Evolutionary conservation across 2,888 invertebrate genomes (phyloP).

Genomic region (Sceliomorpha sp.): DNA sequence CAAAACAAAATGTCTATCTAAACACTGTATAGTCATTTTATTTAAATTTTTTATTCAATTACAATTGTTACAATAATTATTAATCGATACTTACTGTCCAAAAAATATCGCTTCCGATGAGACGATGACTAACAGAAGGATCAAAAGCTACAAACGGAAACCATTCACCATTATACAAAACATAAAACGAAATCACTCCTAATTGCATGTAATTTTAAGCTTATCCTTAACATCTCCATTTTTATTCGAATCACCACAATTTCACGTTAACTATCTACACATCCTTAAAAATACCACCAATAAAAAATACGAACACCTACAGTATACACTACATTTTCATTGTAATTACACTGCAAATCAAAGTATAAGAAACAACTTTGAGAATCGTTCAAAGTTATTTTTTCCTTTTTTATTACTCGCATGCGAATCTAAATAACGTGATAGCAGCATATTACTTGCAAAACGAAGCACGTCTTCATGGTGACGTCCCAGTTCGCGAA

Average conservation of each 20-base stretch:
- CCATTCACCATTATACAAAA: conserved; percentile 40
- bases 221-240: conserved; percentile 1
- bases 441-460: conserved; percentile 61
- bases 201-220: no score
- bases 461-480: conserved; percentile 58
- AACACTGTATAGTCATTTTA: no score
- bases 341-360: no score
- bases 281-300: no score
- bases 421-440: conserved; percentile 1
- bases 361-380: no score
- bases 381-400: no score
- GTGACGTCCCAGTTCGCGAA: conserved; percentile 50
- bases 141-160: conserved; percentile 60
- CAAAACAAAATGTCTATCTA: no score
- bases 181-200: conserved; percentile 2
- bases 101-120: conserved; percentile 65
- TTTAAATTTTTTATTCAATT: conserved; percentile 16
- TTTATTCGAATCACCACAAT: no score
- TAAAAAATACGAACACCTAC: no score
- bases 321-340: no score
- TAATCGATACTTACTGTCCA: conserved; percentile 61
- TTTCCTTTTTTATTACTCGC: neutral
- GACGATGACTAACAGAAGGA: conserved; percentile 54
- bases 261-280: no score
- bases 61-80: conserved; percentile 4